phyloP scores from a whole-genome alignment of 2,888 invertebrate genomes.

The Cataglyphis rosenhaueri region DNA sequence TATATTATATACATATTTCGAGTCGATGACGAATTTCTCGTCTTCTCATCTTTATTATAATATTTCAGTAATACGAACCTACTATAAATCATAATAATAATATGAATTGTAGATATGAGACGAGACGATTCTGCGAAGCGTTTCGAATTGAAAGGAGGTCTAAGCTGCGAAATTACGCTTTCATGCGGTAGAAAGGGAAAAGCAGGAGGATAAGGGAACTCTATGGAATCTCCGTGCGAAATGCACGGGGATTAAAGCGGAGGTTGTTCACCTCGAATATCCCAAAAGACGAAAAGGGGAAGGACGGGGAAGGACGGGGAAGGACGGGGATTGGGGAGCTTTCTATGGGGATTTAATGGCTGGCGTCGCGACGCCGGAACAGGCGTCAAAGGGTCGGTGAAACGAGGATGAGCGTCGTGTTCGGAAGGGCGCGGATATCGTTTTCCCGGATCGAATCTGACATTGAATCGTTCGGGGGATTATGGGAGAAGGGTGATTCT shows the following conservation, averaged over 20 bases:
- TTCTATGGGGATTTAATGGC: constrained; percentile 58
- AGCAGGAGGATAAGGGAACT: neutral
- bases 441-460: constrained; percentile 55
- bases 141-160: constrained; percentile 27
- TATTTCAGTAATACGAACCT: neutral
- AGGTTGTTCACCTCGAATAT: constrained; percentile 54
- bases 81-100: neutral
- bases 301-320: neutral
- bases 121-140: constrained; percentile 9
- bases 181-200: constrained; percentile 1
- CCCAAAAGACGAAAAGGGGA: neutral
- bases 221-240: constrained; percentile 51
- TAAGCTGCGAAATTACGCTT: constrained; percentile 44
- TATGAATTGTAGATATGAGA: neutral
- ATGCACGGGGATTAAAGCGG: constrained; percentile 25
- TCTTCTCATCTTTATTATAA: neutral
- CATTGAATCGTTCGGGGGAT: constrained; percentile 14
- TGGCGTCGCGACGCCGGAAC: constrained; percentile 63
- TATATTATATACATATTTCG: neutral
- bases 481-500: neutral
- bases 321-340: neutral
- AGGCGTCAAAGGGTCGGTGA: constrained; percentile 58
- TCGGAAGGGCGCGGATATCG: constrained; percentile 58
- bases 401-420: constrained; percentile 48
- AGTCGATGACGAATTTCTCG: neutral